phyloP scores from a whole-genome alignment of 2,797 vertebrate genomes.

The Oreochromis mossambicus region DNA sequence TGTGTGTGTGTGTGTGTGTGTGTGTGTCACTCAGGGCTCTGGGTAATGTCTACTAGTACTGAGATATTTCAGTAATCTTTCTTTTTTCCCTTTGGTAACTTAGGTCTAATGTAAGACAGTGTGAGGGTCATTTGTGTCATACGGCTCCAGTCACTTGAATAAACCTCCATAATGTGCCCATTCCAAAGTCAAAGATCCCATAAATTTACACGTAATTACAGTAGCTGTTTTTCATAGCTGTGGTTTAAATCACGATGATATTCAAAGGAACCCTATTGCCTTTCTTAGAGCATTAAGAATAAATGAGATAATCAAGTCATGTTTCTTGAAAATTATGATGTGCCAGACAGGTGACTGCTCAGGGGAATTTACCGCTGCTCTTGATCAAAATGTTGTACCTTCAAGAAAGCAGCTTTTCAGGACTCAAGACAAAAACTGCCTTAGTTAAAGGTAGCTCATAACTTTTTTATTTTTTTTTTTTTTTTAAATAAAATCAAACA shows the following conservation, averaged over 20 bases:
- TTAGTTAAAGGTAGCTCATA: slow-evolving; percentile 21
- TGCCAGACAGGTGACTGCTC: slow-evolving; percentile 61
- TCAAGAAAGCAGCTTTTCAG: slow-evolving; percentile 41
- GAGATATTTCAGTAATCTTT: slow-evolving; percentile 1
- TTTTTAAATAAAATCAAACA: neutral
- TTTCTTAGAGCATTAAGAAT: slow-evolving; percentile 49
- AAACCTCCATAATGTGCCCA: slow-evolving; percentile 6
- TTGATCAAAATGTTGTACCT: slow-evolving; percentile 49
- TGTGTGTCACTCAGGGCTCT: slow-evolving; percentile 43
- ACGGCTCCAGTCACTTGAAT: neutral
- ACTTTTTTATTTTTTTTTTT: neutral
- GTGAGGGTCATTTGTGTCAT: neutral
- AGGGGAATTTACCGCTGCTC: slow-evolving; percentile 64
- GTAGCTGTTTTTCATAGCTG: neutral
- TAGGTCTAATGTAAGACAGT: neutral
- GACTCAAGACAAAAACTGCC: slow-evolving; percentile 21
- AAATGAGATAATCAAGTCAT: slow-evolving; percentile 62
- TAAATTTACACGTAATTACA: neutral
- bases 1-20: neutral
- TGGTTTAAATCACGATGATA: slow-evolving; percentile 22
- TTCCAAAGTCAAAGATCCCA: slow-evolving; percentile 6
- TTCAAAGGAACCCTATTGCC: slow-evolving; percentile 55
- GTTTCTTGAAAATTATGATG: slow-evolving; percentile 46
- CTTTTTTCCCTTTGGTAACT: neutral
- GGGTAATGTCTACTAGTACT: slow-evolving; percentile 20